Base-by-base conservation (phyloP, 2,113 vertebrate species). In the Leucosticte australis region DNA sequence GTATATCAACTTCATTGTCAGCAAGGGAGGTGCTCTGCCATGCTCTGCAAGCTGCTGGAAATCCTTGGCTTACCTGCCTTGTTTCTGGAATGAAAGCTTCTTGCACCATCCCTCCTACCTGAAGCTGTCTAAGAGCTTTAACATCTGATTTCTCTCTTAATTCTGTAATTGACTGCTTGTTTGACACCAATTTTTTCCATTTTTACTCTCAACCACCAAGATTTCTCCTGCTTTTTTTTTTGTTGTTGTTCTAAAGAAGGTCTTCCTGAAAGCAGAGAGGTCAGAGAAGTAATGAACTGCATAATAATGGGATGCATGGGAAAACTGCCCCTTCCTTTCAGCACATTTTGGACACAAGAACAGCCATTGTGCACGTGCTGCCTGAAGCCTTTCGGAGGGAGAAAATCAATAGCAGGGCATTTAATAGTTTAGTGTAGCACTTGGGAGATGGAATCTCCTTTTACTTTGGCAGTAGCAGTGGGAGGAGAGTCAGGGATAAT, bases 311-410 rank as follows among this genome's bases (percentile, higher is more conserved):
- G 22, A 33, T 81, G 23, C 33, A 26, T 67, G 82, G 73, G 83
- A 92, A 90, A 95, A 75, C 27, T 92, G 33, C n/a, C 69, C 41
- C 33, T 79, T 83, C 65, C 60, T 93, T 94, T 90, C 73, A 79
- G 56, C 55, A 30, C 60, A 2, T 15, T 10, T 68, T 63, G 64
- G 53, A 44, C 65, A 57, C 47, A 46, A 90, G 76, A 92, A 28
- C 4, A 4, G 22, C 60, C 85, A 26, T 84, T 89, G 80, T 81
- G 39, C 60, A 53, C 21, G 28, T 37, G 77, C 71, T 95, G 90
- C 85, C 68, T 59, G 67, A 64, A 94, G 79, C 71, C 68, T 88
- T 93, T 93, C 83, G 53, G 82, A 15, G 33, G 28, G 56, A 59
- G 76, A 57, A 92, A 81, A 96, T 90, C 88, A 46, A 81, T 86